Evolutionary conservation across 1,140 invertebrate species (phyloP).

Genomic region (Leptoteleia sp.): DNA sequence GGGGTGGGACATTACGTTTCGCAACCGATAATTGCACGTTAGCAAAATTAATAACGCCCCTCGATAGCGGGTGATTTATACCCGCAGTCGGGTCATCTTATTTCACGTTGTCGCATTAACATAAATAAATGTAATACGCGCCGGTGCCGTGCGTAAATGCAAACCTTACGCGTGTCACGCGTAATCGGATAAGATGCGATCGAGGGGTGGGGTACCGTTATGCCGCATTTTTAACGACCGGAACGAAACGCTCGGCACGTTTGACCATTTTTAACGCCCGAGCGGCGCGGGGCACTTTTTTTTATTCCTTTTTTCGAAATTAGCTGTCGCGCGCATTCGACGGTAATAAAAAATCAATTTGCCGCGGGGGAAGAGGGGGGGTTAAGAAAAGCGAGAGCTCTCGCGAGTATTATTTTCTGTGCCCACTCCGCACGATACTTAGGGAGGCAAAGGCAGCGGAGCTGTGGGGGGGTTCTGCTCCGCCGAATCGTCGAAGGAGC

Average conservation of each 20-base stretch:
- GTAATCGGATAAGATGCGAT: conserved; percentile 75
- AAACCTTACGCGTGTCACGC: conserved; percentile 73
- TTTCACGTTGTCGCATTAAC: conserved; percentile 50
- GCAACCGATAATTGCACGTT: conserved; percentile 19
- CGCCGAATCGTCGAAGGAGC: conserved; percentile 18
- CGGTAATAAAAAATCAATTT: conserved; percentile 55
- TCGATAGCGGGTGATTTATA: conserved; percentile 52
- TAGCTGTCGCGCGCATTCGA: not conserved
- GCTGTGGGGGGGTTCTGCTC: conserved; percentile 3
- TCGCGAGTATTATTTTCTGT: conserved; percentile 25
- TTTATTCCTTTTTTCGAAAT: too few species aligned
- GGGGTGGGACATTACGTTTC: conserved; percentile 1
- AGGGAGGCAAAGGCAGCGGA: too few species aligned
- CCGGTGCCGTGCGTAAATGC: conserved; percentile 54
- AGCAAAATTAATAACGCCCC: conserved; percentile 33
- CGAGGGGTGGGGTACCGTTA: conserved; percentile 67
- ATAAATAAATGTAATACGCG: conserved; percentile 57
- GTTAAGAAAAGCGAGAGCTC: conserved; percentile 2
- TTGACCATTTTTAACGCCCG: conserved; percentile 29
- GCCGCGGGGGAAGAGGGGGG: too few species aligned
- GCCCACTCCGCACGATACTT: too few species aligned
- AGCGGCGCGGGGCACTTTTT: not conserved
- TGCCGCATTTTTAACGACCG: conserved; percentile 47
- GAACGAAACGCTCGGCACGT: conserved; percentile 40
- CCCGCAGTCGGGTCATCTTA: conserved; percentile 11